Base-by-base conservation (phyloP, 2,888 invertebrate genomes). In the Pammene fasciana region DNA sequence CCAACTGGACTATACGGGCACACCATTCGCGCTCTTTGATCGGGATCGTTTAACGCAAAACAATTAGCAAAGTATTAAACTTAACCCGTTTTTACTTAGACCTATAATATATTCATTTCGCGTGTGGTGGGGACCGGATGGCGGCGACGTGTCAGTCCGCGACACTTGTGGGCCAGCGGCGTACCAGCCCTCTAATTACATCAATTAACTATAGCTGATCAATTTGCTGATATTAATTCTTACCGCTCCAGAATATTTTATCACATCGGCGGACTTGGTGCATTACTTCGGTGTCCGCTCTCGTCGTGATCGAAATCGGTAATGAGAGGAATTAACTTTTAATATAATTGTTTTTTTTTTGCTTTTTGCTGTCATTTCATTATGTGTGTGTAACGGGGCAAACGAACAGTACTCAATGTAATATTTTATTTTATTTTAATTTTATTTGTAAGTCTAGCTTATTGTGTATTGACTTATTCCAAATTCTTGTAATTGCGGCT, bases 31-130 rank as follows among this genome's bases (percentile, higher is more conserved):
- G 52, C 43, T 50, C 68, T 62, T 67, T 67, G 67, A 68, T 61
- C 61, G 52, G 64, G 68, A 64, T 68, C 57, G 65, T 59, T 57
- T 52, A 67, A 36, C 68, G 43, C 52, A 57, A 55, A 65, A 65
- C 64, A 61, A 68, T 68, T 56, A 68, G 14, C 72, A 38, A 36
- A 70, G 59, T 59, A 70, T 65, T 68, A 73, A 71, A 72, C 65
- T 72, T 65, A n/a, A 71, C 74, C 74, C 74, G 75, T 80, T 80
- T 79, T 81, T 78, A 76, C 78, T 77, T 71, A 76, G 79, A 79
- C 76, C 72, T 79, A 80, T 82, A 82, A 82, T 77, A 77, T 85
- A 86, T 86, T 86, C 86, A 82, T 81, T 75, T 77, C 85, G 78
- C 83, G 72, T 61, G 71, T 60, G 65, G 68, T 56, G 77, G 77